Evolutionary conservation across 1,140 invertebrate species (phyloP).

Genomic region (Ephestia elutella): DNA sequence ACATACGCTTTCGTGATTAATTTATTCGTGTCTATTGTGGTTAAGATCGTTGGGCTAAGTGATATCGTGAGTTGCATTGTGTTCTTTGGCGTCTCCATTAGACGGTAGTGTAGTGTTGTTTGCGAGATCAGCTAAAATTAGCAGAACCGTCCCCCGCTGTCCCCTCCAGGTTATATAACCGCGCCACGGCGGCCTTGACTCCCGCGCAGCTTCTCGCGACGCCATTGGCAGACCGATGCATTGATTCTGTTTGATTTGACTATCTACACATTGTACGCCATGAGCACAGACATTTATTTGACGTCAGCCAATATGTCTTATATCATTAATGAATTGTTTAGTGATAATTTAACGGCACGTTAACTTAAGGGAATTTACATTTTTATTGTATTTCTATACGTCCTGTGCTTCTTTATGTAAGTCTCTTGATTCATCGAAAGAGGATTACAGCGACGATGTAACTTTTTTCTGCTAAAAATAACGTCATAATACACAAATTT

Average conservation of each 20-base stretch:
- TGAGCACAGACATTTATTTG: neutral
- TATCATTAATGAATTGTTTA: neutral
- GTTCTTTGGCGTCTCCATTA: neutral
- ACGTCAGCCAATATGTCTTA: neutral
- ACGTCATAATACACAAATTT: neutral
- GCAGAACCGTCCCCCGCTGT: constrained; percentile 49
- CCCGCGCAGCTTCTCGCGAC: constrained; percentile 54
- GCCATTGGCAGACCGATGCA: constrained; percentile 44
- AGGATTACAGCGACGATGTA: neutral
- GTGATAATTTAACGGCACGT: no score
- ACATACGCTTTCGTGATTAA: neutral
- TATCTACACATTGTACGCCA: neutral
- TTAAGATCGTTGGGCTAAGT: neutral
- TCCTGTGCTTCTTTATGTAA: no score
- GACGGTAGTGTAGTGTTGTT: constrained; percentile 25
- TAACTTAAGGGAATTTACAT: neutral
- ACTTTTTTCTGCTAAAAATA: neutral
- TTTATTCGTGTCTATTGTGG: neutral
- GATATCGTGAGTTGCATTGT: neutral
- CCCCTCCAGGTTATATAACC: constrained; percentile 59
- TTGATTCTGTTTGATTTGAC: constrained; percentile 18
- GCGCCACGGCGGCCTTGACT: constrained; percentile 67
- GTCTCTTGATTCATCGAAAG: no score
- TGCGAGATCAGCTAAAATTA: constrained; percentile 62
- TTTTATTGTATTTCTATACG: no score